These are phyloP conservation scores for Ciconia stormi DNA, from an alignment of 2,113 vertebrate genomes.

Conservation along the genomic window DNA sequence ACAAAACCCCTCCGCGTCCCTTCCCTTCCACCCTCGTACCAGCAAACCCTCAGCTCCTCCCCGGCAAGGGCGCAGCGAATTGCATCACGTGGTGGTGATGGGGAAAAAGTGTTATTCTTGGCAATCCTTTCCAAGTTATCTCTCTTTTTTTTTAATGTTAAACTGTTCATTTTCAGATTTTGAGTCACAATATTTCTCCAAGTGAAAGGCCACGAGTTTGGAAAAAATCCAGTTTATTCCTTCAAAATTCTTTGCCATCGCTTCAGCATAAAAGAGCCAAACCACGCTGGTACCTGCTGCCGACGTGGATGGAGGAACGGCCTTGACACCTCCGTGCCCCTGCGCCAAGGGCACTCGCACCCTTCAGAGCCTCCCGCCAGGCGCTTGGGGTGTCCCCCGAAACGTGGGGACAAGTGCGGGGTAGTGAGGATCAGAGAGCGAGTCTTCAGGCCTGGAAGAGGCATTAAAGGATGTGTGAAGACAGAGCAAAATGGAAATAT, in stretches of 20 bases:
- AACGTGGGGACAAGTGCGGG: fast-evolving
- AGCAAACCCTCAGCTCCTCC: neutral
- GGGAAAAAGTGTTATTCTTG: neutral
- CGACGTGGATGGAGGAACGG: fast-evolving
- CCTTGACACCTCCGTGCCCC: fast-evolving
- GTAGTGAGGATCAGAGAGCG: neutral
- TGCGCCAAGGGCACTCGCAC: neutral
- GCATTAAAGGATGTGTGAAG: neutral
- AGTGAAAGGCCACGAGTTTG: neutral
- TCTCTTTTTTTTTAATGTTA: neutral
- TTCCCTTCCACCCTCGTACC: neutral
- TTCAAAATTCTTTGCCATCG: neutral
- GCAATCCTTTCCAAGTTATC: neutral
- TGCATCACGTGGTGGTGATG: neutral
- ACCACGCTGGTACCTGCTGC: neutral
- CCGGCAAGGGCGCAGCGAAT: fast-evolving
- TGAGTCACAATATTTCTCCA: slow-evolving; percentile 46
- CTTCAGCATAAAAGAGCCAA: neutral
- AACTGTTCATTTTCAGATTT: slow-evolving; percentile 33
- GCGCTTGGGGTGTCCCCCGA: fast-evolving
- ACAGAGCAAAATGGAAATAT: neutral
- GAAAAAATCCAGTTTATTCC: slow-evolving; percentile 13
- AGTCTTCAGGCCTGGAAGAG: neutral
- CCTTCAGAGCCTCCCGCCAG: neutral
- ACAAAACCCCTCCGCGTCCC: neutral